Percentiles rank a stretch among this genome's conserved stretches.
Conservation (phyloP, 1,140 invertebrate genomes). For the Carposina sasakii region DNA sequence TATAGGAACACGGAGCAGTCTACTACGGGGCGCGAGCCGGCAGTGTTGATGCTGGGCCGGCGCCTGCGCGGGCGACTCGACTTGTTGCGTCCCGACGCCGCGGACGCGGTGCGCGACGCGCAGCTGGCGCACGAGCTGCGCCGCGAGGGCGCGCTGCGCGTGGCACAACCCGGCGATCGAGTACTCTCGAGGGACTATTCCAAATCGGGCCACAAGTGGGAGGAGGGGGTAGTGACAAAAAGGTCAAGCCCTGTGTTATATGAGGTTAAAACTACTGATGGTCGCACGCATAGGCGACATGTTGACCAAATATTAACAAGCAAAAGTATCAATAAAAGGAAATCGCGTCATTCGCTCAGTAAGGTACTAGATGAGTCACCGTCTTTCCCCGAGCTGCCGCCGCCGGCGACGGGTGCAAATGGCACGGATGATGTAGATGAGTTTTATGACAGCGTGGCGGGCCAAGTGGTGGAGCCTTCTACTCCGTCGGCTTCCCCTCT, state of each 20-base stretch:
- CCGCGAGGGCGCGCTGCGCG: neutral
- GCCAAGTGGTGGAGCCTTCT: too few relatives aligned
- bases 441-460: too few relatives aligned
- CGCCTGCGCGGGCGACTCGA: constrained; percentile 1
- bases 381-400: too few relatives aligned
- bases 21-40: constrained; percentile 16
- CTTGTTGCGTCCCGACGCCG: neutral
- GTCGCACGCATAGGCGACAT: neutral
- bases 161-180: too few relatives aligned
- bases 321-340: too few relatives aligned
- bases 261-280: constrained; percentile 4
- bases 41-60: neutral
- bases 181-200: too few relatives aligned
- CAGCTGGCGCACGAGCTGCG: neutral
- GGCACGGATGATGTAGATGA: too few relatives aligned
- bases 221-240: neutral
- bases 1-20: constrained; percentile 23
- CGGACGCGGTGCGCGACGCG: neutral
- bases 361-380: too few relatives aligned
- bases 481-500: too few relatives aligned
- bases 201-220: neutral
- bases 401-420: too few relatives aligned
- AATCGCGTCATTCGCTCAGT: too few relatives aligned
- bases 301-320: too few relatives aligned
- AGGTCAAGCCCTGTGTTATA: constrained; percentile 1